phyloP scores from a whole-genome alignment of 2,888 invertebrate species.

The Rhagonycha fulva region DNA sequence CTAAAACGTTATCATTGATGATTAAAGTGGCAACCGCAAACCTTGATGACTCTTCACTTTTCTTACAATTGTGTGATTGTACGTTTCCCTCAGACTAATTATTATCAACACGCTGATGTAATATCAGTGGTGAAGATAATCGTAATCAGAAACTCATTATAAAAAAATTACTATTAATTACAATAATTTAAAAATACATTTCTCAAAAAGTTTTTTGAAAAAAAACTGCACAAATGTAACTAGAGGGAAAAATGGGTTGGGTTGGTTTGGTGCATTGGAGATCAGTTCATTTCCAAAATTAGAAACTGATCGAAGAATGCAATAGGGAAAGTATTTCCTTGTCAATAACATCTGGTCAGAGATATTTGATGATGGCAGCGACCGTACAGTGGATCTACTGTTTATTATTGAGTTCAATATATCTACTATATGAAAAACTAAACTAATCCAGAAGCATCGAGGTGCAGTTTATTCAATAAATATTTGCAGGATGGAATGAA shows the following conservation, averaged over 20 bases:
- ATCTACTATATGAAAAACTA: too few species aligned
- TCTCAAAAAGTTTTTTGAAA: not conserved
- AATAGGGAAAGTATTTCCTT: not conserved
- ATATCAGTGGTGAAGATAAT: not conserved
- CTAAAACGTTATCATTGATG: not conserved
- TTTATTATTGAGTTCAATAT: not conserved
- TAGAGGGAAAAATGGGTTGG: not conserved
- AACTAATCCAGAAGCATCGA: too few species aligned
- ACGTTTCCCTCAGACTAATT: not conserved
- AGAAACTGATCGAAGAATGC: not conserved
- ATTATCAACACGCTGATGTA: not conserved
- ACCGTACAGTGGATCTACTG: not conserved
- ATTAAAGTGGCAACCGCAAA: not conserved
- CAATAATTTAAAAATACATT: not conserved
- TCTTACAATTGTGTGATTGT: not conserved
- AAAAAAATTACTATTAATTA: not conserved
- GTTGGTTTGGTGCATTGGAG: not conserved
- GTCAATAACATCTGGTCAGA: not conserved
- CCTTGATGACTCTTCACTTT: not conserved
- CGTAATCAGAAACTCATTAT: not conserved
- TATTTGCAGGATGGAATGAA: not conserved
- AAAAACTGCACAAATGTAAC: too few species aligned
- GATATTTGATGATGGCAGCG: not conserved
- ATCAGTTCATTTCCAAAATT: not conserved
- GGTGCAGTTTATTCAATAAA: too few species aligned